Evolutionary conservation across 2,113 vertebrate genomes (phyloP).

Genomic region (Catharus bicknelli): DNA sequence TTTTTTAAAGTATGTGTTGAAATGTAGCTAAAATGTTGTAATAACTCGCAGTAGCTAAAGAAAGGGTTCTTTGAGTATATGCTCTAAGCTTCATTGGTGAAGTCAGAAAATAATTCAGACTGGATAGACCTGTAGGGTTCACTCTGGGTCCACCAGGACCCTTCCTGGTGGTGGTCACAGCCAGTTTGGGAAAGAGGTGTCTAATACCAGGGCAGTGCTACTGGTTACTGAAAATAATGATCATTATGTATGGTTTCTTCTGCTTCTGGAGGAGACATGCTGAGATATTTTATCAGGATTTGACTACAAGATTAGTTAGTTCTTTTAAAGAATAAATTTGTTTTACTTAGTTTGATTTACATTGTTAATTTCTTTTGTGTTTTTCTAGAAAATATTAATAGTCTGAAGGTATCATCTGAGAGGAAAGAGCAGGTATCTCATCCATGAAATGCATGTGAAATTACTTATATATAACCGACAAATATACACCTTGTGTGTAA

Average conservation of each 20-base stretch:
- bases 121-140: not conserved
- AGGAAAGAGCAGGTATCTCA: not conserved
- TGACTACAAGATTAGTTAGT: not conserved
- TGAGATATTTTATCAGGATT: not conserved
- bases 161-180: not conserved
- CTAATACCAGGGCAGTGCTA: not conserved
- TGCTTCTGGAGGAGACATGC: not conserved
- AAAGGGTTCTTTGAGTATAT: slow-evolving; percentile 3
- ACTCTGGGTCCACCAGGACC: not conserved
- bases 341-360: not conserved
- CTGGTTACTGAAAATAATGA: not conserved
- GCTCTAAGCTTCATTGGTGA: not conserved
- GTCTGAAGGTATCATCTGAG: not conserved
- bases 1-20: not conserved
- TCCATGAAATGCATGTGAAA: not conserved
- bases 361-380: not conserved
- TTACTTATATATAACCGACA: not conserved
- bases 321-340: not conserved
- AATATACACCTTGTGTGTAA: not conserved
- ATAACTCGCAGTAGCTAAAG: not conserved
- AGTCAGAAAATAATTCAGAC: not conserved
- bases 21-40: slow-evolving; percentile 41
- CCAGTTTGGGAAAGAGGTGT: not conserved
- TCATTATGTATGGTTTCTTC: not conserved
- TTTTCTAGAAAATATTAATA: not conserved